phyloP scores from a whole-genome alignment of 2,113 vertebrate genomes.

The Paracanthobrama guichenoti region DNA sequence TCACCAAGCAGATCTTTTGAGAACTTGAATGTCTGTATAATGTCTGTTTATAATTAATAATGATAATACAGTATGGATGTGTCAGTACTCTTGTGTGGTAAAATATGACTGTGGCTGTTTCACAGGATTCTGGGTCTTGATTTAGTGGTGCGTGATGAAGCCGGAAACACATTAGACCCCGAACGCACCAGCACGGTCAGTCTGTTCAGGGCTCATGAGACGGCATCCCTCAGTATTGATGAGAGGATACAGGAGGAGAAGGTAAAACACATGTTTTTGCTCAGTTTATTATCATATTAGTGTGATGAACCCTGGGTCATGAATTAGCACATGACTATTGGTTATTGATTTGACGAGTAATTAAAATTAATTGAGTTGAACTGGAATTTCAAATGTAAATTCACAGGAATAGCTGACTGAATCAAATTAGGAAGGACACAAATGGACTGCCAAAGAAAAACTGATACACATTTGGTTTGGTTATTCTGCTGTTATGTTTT shows the following conservation, averaged over 20 bases:
- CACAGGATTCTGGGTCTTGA: conserved; percentile 90
- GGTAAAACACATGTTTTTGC: conserved; percentile 64
- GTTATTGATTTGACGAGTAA: not conserved
- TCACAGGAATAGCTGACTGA: not conserved
- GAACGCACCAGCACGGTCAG: conserved; percentile 88
- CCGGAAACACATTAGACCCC: conserved; percentile 90
- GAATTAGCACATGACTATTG: not conserved
- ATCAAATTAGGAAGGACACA: not conserved
- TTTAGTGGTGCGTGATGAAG: conserved; percentile 91
- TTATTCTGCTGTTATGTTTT: no score
- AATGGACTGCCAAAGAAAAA: not conserved
- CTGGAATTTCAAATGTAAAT: not conserved
- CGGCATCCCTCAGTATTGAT: conserved; percentile 87
- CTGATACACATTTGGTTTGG: no score
- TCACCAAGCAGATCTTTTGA: not conserved
- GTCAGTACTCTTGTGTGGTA: conserved; percentile 1
- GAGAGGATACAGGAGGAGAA: conserved; percentile 95
- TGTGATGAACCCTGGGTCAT: not conserved
- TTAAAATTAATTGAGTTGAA: not conserved
- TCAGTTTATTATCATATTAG: not conserved
- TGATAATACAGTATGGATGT: not conserved
- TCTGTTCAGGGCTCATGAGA: conserved; percentile 88
- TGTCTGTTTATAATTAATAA: not conserved
- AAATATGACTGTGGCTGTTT: conserved; percentile 20
- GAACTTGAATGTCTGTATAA: not conserved